Evolutionary conservation across 2,888 invertebrate species (phyloP), one percentile per base, ranked within the genome.

Genomic region (Sceliomorpha sp.): DNA sequence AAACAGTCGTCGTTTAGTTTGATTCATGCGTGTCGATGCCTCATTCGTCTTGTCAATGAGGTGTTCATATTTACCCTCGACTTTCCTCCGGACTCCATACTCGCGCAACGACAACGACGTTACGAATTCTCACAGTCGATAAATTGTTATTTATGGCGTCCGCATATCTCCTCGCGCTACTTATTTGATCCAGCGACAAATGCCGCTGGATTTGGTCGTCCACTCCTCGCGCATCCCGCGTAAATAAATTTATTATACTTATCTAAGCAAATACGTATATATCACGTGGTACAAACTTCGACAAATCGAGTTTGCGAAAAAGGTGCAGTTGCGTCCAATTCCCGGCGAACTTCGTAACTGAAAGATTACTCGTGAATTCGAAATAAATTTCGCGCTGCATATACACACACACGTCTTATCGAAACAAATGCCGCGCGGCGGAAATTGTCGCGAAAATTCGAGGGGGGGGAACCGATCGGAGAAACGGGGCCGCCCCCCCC

Each of bases 111-210:
- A 40, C 42, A 36, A 31, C 39, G 40, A 40, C 42, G 42, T 32
- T 34, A 10, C 58, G 44, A n/a, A 66, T 51, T 58, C 51, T 56
- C 32, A 39, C 63, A 58, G 45, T 45, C 64, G 64, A 66, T 66
- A 66, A 66, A 66, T 66, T 58, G 64, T 58, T 66, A 66, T 66
- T 66, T 66, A 66, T 66, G 20, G 64, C 24, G n/a, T 15, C 31
- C 32, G 27, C 64, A 26, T 56, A 64, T 45, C 44, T 36, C 20
- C 32, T 24, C 15, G 45, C 32, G 37, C 45, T 42, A 17, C 64
- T 66, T 66, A 58, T 44, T 58, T 37, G 7, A 24, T 44, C n/a
- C 26, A 2, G 37, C 51, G 64, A 66, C 64, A 66, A 66, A 66
- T 58, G 45, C 50, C 51, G 36, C 3, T n/a, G 51, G 58, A 66